phyloP scores from a whole-genome alignment of 1,140 invertebrate species.

The Maniola jurtina region DNA sequence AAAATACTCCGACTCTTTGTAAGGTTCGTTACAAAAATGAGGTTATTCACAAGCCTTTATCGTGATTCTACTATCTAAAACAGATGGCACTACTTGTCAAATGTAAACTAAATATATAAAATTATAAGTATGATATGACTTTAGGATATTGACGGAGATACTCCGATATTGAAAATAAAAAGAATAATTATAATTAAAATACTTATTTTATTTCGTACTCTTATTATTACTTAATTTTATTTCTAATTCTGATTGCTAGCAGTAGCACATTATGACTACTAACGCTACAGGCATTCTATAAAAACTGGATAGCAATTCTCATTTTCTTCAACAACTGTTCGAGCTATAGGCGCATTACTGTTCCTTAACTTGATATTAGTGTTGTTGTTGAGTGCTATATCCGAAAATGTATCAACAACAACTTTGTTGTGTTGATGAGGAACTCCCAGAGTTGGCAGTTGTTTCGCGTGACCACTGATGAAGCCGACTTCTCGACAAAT shows the following conservation, averaged over 20 bases:
- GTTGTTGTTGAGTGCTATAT: conserved; percentile 60
- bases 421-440: conserved; percentile 48
- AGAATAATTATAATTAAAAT: too few relatives aligned
- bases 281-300: conserved; percentile 58
- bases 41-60: neutral
- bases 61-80: neutral
- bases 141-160: too few relatives aligned
- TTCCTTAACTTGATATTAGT: conserved; percentile 62
- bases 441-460: conserved; percentile 38
- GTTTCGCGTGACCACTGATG: conserved; percentile 62
- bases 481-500: conserved; percentile 65
- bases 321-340: conserved; percentile 40
- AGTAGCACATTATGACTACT: neutral
- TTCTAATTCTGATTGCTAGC: neutral
- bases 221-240: neutral
- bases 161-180: too few relatives aligned
- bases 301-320: conserved; percentile 63
- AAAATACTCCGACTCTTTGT: too few relatives aligned
- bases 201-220: neutral
- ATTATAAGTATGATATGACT: too few relatives aligned
- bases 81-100: neutral
- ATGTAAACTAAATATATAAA: too few relatives aligned
- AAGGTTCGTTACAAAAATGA: too few relatives aligned
- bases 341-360: conserved; percentile 53
- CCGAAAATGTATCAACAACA: conserved; percentile 50